Evolutionary conservation across 2,888 invertebrate genomes (phyloP), one percentile per base, ranked within the genome.

Genomic region (Leptopilina myrica): DNA sequence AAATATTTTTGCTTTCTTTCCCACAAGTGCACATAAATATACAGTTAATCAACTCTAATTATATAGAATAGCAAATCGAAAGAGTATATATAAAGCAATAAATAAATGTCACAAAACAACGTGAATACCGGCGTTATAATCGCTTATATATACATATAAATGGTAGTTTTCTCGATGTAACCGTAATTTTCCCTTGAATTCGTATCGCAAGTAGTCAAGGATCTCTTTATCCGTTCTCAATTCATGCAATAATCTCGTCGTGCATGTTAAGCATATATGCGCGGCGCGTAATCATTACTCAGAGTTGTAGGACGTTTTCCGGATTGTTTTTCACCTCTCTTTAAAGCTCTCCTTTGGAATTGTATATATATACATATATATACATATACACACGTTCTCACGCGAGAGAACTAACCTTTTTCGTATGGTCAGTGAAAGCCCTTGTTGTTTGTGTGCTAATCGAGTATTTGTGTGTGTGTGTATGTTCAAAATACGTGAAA

Each of bases 391-490:
- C n/a, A 64, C 64, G 76, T 77, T 84, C 84, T 79, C 84, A 84
- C 79, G 80, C 84, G 80, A 49, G 80, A 49, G 49, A 73, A 79
- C 79, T 82, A 82, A 81, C 84, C 82, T 84, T 84, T 84, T 84
- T 82, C 80, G 77, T 49, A 49, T 80, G 78, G 56, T 66, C 78
- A 80, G 81, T 75, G 78, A 78, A 78, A 80, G 84, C 81, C 79
- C 81, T 82, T 43, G 43, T 43, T 6, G 1, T 43, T 0, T 49
- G 12, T 12, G 9, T 49, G 49, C 20, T 20, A 20, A 20, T 20
- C 20, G 20, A 20, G 20, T 6, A 0, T 43, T 0, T 49, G 12
- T 12, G 9, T 49, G 49, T 49, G 49, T 46, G 49, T 49, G 12
- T 11, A 7, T 43, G 43, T 12, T 80, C 82, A 81, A 67, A 80